These are phyloP conservation scores for Eledone cirrhosa DNA, from an alignment of 2,888 invertebrate species.

Conservation along the genomic window DNA sequence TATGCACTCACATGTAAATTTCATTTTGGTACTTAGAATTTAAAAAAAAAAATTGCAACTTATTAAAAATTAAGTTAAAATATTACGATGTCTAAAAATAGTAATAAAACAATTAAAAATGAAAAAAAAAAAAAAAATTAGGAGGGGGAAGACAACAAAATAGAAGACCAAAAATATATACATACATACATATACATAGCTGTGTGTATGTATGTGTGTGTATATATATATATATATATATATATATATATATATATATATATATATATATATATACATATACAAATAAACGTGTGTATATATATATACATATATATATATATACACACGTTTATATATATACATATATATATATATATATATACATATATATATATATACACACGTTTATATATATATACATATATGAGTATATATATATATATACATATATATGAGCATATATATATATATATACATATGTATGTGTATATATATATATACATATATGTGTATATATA, in stretches of 20 bases:
- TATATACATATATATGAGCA: not conserved
- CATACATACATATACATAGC: not conserved
- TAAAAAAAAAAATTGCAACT: too few relatives aligned
- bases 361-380: constrained; percentile 20
- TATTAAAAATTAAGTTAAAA: too few relatives aligned
- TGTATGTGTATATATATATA: not conserved
- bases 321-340: not conserved
- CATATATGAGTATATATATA: not conserved
- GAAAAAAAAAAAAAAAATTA: too few relatives aligned
- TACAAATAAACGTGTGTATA: not conserved
- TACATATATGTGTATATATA: not conserved
- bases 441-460: not conserved
- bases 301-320: not conserved
- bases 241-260: not conserved
- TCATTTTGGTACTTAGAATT: too few relatives aligned
- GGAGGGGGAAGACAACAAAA: too few relatives aligned
- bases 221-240: not conserved
- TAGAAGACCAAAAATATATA: not conserved
- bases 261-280: not conserved
- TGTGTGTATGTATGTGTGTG: not conserved
- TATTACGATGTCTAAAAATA: too few relatives aligned
- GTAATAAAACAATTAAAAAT: too few relatives aligned
- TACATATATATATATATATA: not conserved
- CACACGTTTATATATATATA: not conserved
- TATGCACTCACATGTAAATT: too few relatives aligned